phyloP scores from a whole-genome alignment of 2,888 invertebrate species.

The Sarcophaga caerulescens region DNA sequence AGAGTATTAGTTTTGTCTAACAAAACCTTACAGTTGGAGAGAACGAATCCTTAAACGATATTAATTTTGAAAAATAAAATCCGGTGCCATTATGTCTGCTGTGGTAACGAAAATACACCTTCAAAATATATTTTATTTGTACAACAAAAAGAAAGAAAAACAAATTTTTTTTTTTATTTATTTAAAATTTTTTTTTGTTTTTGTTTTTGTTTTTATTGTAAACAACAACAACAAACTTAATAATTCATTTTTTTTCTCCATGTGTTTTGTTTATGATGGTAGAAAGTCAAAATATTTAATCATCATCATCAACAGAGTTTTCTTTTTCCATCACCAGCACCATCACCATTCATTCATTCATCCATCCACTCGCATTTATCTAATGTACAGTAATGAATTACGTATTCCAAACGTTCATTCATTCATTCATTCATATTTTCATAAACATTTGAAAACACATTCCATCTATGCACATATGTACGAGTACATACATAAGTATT shows the following conservation, averaged over 20 bases:
- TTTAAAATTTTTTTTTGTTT: slow-evolving; percentile 29
- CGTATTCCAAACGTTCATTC: slow-evolving; percentile 16
- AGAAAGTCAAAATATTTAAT: too few relatives aligned
- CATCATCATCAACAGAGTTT: too few relatives aligned
- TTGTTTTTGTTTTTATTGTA: not conserved
- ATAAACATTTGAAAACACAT: too few relatives aligned
- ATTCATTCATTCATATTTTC: slow-evolving; percentile 44
- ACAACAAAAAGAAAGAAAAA: too few relatives aligned
- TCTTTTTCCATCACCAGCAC: too few relatives aligned
- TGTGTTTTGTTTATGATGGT: too few relatives aligned
- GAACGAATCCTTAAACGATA: not conserved
- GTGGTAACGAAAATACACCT: not conserved
- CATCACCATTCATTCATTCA: too few relatives aligned
- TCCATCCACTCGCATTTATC: not conserved
- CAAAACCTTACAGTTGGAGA: not conserved
- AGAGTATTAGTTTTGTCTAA: not conserved
- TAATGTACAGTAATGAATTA: too few relatives aligned
- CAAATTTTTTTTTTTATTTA: slow-evolving; percentile 9
- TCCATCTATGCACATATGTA: too few relatives aligned
- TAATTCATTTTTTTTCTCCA: not conserved
- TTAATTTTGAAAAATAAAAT: slow-evolving; percentile 10
- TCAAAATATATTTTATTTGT: slow-evolving; percentile 5
- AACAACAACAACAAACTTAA: not conserved
- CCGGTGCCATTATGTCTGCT: slow-evolving; percentile 59
- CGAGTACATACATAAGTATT: too few relatives aligned